Base-by-base conservation (phyloP, 1,140 invertebrate genomes). In the Drosophila navojoa region DNA sequence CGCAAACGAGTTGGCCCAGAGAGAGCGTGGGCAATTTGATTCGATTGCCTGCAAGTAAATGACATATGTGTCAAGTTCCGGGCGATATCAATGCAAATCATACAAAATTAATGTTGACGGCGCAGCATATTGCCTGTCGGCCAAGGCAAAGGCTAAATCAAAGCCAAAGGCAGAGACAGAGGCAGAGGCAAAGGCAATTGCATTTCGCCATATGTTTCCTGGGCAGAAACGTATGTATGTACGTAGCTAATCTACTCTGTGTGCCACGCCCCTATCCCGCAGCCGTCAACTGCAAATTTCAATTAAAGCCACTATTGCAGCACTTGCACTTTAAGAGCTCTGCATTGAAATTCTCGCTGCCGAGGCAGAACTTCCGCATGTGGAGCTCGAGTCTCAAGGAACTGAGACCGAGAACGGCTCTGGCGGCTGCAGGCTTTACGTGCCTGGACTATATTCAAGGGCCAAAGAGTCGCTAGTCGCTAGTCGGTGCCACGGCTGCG, bases 261-360 rank as follows among this genome's bases (percentile, higher is more conserved):
- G 27, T 1, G 67, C 57, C 55, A 42, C 67, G 42, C 19, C 38
- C 5, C 16, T 6, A 40, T 29, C 29, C 4, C 27, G 5, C 4
- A 29, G 27, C 27, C 5, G 27, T 29, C 27, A 29, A 29, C 63
- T 45, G 0, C 15, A 5, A 32, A 6, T 35, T 35, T 10, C 81
- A 86, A 76, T 84, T 84, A 84, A 84, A 76, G 61, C 42, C 35
- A 15, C 40, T 64, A 76, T 79, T 45, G 81, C 79, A 71, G 68
- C 76, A 86, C 82, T 86, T 86, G 62, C 71, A 82, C 71, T 87
- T 87, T 73, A 86, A 85, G 81, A 2, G 27, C 27, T 5, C 5
- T 29, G 27, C 27, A 29, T 6, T 29, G 27, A 86, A 82, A 82
- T 75, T 71, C 80, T 78, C 82, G 54, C 60, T 71, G 77, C 66